A percentile compares a stretch with the other conserved stretches of the same genome.
These are phyloP conservation scores for Lutjanus campechanus DNA, from an alignment of 2,797 vertebrate species.

Conservation along the genomic window DNA sequence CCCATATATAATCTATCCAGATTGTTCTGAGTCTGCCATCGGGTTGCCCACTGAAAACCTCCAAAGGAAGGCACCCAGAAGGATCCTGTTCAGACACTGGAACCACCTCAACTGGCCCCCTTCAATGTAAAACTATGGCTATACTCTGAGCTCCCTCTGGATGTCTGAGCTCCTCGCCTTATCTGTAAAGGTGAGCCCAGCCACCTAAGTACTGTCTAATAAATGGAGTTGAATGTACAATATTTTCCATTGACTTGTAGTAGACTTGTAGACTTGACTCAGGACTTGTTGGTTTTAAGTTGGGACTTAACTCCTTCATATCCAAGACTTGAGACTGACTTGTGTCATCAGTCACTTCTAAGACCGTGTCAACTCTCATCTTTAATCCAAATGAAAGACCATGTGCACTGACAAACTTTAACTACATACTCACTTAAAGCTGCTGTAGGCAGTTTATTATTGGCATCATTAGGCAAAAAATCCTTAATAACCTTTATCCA, in stretches of 20 bases:
- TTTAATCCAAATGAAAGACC: neutral
- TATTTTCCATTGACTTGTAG: too few species aligned
- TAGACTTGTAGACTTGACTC: neutral
- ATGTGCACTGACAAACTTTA: neutral
- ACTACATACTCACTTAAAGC: too few species aligned
- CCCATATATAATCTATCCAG: neutral
- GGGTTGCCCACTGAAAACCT: neutral
- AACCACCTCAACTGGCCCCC: neutral
- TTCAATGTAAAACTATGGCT: too few species aligned
- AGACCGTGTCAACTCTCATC: neutral
- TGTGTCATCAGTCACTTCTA: neutral
- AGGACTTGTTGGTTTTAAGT: neutral
- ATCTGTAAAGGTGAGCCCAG: too few species aligned
- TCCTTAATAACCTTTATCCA: too few species aligned
- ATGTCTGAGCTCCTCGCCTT: too few species aligned
- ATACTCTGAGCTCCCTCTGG: too few species aligned
- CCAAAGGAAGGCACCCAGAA: neutral
- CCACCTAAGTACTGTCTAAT: too few species aligned
- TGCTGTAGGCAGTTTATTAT: too few species aligned
- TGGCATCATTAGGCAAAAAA: too few species aligned
- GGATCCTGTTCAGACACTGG: neutral
- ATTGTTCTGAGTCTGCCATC: neutral
- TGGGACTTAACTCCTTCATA: neutral
- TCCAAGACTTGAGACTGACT: neutral
- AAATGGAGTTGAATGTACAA: too few species aligned